Conservation (phyloP, 2,888 invertebrate genomes). For the Tribolium freemani region DNA sequence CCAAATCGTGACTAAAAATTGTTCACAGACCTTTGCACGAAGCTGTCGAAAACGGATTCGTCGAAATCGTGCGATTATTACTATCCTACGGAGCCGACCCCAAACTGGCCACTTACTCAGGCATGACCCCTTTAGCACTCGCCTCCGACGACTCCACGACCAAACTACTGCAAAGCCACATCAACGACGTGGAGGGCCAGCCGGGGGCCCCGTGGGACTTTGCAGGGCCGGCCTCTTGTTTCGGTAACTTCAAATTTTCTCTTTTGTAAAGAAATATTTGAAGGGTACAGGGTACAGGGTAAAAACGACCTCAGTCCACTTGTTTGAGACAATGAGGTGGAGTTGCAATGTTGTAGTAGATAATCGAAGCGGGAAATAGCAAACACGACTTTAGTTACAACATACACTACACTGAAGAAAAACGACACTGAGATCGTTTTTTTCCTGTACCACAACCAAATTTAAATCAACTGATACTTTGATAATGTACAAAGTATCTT, state of each 20-base stretch:
- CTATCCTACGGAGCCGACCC: conserved; percentile 95
- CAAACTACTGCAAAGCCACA: conserved; percentile 76
- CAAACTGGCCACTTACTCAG: conserved; percentile 88
- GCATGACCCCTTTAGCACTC: conserved; percentile 83
- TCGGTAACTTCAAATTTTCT: conserved; percentile 69
- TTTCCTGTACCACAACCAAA: too few relatives aligned
- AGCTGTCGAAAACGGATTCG: conserved; percentile 91
- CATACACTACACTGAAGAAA: too few relatives aligned
- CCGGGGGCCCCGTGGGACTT: conserved; percentile 78
- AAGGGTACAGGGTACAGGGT: too few relatives aligned
- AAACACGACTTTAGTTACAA: too few relatives aligned
- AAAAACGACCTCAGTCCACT: too few relatives aligned
- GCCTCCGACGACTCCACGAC: conserved; percentile 72
- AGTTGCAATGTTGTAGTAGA: too few relatives aligned
- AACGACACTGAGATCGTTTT: too few relatives aligned
- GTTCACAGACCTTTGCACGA: conserved; percentile 89
- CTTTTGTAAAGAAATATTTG: too few relatives aligned
- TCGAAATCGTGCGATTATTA: conserved; percentile 88
- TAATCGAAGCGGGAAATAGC: too few relatives aligned
- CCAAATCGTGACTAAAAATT: background rate
- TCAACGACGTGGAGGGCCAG: conserved; percentile 79
- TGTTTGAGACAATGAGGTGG: too few relatives aligned
- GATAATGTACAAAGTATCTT: too few relatives aligned
- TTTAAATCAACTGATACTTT: too few relatives aligned
- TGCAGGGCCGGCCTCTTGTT: conserved; percentile 71